phyloP scores from a whole-genome alignment of 2,888 invertebrate genomes.

The Thereva unica region DNA sequence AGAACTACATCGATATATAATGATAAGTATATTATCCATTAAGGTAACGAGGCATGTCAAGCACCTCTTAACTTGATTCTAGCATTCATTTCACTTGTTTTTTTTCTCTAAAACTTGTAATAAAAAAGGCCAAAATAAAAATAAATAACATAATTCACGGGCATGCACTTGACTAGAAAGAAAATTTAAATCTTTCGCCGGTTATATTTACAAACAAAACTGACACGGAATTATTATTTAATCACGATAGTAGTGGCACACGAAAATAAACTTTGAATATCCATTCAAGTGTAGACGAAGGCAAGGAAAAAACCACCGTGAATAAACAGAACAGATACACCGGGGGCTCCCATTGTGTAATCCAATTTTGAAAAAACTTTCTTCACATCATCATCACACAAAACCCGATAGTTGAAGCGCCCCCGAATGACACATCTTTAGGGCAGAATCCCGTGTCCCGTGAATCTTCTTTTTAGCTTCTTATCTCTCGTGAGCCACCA shows the following conservation, averaged over 20 bases:
- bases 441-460: slow-evolving; percentile 18
- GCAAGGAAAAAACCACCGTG: slow-evolving; percentile 11
- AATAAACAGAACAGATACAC: slow-evolving; percentile 7
- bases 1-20: no score
- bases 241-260: slow-evolving; percentile 25
- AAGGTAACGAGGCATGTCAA: no score
- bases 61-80: no score
- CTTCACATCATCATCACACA: slow-evolving; percentile 8
- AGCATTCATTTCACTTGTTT: no score
- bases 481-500: no score
- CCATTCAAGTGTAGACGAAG: slow-evolving; percentile 18
- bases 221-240: slow-evolving; percentile 13
- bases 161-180: no score
- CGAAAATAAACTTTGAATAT: slow-evolving; percentile 16
- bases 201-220: slow-evolving; percentile 33
- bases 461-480: slow-evolving; percentile 21
- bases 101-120: no score
- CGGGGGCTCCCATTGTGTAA: slow-evolving; percentile 24
- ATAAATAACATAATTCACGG: no score
- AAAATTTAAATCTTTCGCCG: background rate
- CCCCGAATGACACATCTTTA: slow-evolving; percentile 22
- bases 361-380: slow-evolving; percentile 24
- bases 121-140: no score
- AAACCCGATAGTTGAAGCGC: no score
- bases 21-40: no score